Percentiles rank a stretch among this genome's conserved stretches.
These are phyloP conservation scores for Cryptomyrus ogoouensis DNA, from an alignment of 2,113 vertebrate species.

Conservation along the genomic window DNA sequence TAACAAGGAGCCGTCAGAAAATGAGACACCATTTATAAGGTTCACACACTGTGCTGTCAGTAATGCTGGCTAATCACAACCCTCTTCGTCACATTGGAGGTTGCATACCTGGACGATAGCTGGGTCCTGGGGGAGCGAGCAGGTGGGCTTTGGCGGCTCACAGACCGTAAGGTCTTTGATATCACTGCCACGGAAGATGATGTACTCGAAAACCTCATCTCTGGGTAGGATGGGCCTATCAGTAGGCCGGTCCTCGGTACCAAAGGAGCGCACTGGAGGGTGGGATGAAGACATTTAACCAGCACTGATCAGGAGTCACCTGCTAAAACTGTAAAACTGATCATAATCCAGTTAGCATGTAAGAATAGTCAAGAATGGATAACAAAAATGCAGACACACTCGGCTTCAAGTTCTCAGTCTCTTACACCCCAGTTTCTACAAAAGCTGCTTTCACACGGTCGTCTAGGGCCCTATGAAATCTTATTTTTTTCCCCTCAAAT, in stretches of 20 bases:
- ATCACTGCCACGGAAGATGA: slow-evolving; percentile 94
- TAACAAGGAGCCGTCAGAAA: background rate
- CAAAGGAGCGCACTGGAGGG: slow-evolving; percentile 81
- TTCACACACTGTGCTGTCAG: background rate
- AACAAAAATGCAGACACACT: background rate
- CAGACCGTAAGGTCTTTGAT: slow-evolving; percentile 97
- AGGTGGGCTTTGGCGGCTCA: slow-evolving; percentile 89
- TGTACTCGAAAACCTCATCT: slow-evolving; percentile 96
- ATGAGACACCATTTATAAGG: background rate
- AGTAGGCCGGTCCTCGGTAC: slow-evolving; percentile 92
- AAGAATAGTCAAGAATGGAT: background rate
- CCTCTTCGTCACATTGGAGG: background rate
- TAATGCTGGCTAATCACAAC: background rate
- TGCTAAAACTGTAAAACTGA: background rate
- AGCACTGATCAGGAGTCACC: background rate
- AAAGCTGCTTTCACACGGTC: background rate
- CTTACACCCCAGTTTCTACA: background rate
- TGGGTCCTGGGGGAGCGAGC: slow-evolving; percentile 88
- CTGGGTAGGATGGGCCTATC: slow-evolving; percentile 91
- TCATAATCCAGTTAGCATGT: background rate
- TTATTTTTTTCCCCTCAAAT: background rate
- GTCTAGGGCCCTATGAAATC: background rate
- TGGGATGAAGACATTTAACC: background rate
- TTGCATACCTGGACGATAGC: slow-evolving; percentile 86
- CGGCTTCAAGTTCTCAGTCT: background rate